A percentile compares a stretch with the other conserved stretches of the same genome.
Evolutionary conservation across 2,797 vertebrate genomes (phyloP).

Genomic region (Pipistrellus pygmaeus): DNA sequence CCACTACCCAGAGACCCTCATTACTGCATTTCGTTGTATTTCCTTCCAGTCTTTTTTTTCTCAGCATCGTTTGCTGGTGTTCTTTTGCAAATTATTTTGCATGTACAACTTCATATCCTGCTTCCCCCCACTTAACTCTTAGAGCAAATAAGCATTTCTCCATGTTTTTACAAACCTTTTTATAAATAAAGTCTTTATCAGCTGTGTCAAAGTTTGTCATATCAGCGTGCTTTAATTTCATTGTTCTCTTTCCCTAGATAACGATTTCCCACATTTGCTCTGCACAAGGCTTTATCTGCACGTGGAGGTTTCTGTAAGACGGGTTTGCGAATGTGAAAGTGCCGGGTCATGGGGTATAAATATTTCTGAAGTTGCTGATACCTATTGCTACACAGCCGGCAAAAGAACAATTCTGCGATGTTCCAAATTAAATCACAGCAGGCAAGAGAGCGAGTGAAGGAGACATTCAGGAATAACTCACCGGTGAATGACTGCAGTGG

Average conservation of each 20-base stretch:
- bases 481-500: background rate
- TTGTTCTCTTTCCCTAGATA: background rate
- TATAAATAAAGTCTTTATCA: conserved; percentile 40
- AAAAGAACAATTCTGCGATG: background rate
- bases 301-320: background rate
- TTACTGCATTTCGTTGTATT: background rate
- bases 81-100: background rate
- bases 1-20: background rate
- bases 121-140: background rate
- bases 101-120: background rate
- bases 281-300: background rate
- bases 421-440: background rate
- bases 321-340: background rate
- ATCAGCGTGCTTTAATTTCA: background rate
- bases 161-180: background rate
- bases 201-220: background rate
- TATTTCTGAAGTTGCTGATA: background rate
- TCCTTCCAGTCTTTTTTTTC: background rate
- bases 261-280: background rate
- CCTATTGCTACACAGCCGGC: background rate
- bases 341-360: background rate
- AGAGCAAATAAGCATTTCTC: background rate
- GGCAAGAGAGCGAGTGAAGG: background rate
- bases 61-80: background rate
- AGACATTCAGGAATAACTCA: background rate